Conservation (phyloP, 2,113 vertebrate genomes). For the Psilopogon haemacephalus region DNA sequence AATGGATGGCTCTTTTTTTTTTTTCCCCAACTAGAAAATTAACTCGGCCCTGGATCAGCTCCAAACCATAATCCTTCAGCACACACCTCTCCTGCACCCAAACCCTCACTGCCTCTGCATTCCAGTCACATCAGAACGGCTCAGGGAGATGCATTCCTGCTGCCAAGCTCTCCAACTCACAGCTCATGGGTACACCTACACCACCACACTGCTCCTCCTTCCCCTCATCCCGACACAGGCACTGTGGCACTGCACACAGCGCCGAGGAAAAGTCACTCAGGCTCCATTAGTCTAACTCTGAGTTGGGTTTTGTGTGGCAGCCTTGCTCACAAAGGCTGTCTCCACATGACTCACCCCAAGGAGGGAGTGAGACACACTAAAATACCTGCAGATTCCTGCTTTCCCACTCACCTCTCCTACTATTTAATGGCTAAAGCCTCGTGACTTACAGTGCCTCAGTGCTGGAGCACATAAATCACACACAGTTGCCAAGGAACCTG, state of each 20-base stretch:
- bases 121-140: neutral
- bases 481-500: neutral
- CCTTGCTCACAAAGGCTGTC: neutral
- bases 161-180: neutral
- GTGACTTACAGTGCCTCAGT: too few relatives aligned
- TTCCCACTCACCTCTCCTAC: neutral
- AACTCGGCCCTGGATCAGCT: neutral
- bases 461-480: rapidly evolving
- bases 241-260: rapidly evolving
- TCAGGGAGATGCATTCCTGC: neutral
- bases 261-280: rapidly evolving
- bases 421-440: neutral
- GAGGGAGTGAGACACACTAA: neutral
- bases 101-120: neutral
- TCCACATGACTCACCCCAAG: neutral
- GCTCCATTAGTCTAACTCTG: neutral
- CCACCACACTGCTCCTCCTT: rapidly evolving
- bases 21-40: neutral
- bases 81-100: neutral
- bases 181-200: neutral
- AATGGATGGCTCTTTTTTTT: neutral
- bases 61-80: neutral
- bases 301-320: neutral
- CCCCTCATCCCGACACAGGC: neutral
- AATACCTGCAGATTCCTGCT: neutral